phyloP scores from a whole-genome alignment of 2,113 vertebrate genomes.

The Rhinichthys klamathensis region DNA sequence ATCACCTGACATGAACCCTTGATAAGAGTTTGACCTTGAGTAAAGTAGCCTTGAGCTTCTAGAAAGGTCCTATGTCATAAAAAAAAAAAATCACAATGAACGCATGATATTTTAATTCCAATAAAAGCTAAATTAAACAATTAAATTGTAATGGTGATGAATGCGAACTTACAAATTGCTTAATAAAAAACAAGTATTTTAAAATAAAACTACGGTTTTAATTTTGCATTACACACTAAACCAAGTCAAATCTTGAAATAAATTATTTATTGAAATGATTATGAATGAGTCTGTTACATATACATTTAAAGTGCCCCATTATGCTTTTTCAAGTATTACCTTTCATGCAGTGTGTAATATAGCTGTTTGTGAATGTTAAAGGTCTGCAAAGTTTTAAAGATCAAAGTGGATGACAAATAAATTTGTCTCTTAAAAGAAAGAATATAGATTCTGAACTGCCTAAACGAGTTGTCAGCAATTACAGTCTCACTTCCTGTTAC shows the following conservation, averaged over 20 bases:
- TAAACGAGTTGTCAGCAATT: no score
- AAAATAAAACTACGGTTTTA: not conserved
- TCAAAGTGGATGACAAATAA: no score
- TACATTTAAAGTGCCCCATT: not conserved
- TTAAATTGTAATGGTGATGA: not conserved
- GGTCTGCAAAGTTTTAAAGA: no score
- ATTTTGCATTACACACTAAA: not conserved
- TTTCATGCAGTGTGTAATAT: no score
- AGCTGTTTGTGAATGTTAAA: no score
- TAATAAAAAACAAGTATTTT: not conserved
- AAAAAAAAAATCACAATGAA: not conserved
- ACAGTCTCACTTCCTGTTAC: no score
- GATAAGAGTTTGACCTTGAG: not conserved
- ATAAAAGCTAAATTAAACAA: not conserved
- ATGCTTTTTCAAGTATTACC: no score
- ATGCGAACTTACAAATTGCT: not conserved
- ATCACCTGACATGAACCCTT: not conserved
- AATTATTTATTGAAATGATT: not conserved
- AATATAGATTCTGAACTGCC: no score
- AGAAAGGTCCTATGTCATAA: not conserved
- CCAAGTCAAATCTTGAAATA: not conserved
- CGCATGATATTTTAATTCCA: not conserved
- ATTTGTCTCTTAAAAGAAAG: no score
- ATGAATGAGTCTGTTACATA: not conserved
- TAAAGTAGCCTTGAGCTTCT: not conserved